Base-by-base conservation (phyloP, 2,797 vertebrate species). In the Poecilia velifera region DNA sequence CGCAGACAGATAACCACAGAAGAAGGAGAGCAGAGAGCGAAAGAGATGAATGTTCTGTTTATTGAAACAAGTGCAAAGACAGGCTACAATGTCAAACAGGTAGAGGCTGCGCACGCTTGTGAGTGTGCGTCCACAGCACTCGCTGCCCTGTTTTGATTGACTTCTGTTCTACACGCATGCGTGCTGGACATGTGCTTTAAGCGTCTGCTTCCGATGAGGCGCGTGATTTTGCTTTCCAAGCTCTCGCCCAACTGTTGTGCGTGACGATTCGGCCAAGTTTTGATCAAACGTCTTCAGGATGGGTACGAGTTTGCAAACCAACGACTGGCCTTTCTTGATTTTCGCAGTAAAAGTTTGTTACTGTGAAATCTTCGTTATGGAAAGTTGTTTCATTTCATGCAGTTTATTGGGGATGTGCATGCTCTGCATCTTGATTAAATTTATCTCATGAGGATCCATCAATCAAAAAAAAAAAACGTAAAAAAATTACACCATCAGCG, bases 71-170 rank as follows among this genome's bases (percentile, higher is more conserved):
- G 95, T 91, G 94, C 95, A 95, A 96, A 96, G 94, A 94, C 94
- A 93, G 93, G 94, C 91, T 96, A 96, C 95, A 95, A 95, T 96
- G 95, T 95, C 89, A 96, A 96, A 94, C 95, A 96, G 95, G 95
- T 96, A 96, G 94, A 94, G 80, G 79, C 86, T 86, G 89, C 89
- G 87, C 86, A 81, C 78, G 55, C 89, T 81, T 68, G 36, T 41
- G 31, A 34, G 59, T 64, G 62, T 36, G 84, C 86, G 81, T 83
- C 76, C 55, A 45, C 86, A 64, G 84, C 84, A 74, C 82, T 88
- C 77, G 59, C 2, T 86, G 84, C 82, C 86, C 74, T 90, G 76
- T 66, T 84, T 41, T 88, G 83, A 86, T 82, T 76, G 74, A 78
- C 89, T 90, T 85, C 57, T 80, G 5, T 86, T 86, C 88, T 73